phyloP scores from a whole-genome alignment of 2,888 invertebrate genomes.

The Camponotus fellah region DNA sequence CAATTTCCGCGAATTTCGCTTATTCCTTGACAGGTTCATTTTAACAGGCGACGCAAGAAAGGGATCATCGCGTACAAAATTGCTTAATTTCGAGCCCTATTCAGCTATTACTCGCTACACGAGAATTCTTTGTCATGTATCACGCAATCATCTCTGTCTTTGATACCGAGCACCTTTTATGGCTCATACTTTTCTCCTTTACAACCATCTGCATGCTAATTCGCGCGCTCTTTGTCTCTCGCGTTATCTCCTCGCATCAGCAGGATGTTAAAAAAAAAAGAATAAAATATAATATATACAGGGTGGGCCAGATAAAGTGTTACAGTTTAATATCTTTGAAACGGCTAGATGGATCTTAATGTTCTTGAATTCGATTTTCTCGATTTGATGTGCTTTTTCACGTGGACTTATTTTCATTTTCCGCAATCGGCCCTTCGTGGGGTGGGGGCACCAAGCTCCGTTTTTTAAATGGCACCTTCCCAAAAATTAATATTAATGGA shows the following conservation, averaged over 20 bases:
- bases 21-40: not conserved
- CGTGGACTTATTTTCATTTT: too few species aligned
- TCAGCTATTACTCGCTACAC: not conserved
- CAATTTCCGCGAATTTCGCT: conserved; percentile 24
- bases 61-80: not conserved
- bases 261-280: conserved; percentile 30
- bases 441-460: too few species aligned
- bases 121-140: conserved; percentile 43
- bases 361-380: too few species aligned
- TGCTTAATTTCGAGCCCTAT: conserved; percentile 35
- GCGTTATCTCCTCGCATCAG: conserved; percentile 27
- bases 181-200: conserved; percentile 38
- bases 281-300: conserved; percentile 18
- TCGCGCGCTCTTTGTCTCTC: conserved; percentile 39
- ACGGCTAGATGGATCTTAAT: too few species aligned
- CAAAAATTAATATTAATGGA: too few species aligned
- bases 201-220: conserved; percentile 49
- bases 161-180: conserved; percentile 48
- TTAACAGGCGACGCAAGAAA: conserved; percentile 6
- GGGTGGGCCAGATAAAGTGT: too few species aligned
- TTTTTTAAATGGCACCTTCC: too few species aligned
- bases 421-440: too few species aligned
- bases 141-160: conserved; percentile 49
- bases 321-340: too few species aligned
- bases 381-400: too few species aligned